Base-by-base conservation (phyloP, 2,113 vertebrate species). In the Otis tarda region DNA sequence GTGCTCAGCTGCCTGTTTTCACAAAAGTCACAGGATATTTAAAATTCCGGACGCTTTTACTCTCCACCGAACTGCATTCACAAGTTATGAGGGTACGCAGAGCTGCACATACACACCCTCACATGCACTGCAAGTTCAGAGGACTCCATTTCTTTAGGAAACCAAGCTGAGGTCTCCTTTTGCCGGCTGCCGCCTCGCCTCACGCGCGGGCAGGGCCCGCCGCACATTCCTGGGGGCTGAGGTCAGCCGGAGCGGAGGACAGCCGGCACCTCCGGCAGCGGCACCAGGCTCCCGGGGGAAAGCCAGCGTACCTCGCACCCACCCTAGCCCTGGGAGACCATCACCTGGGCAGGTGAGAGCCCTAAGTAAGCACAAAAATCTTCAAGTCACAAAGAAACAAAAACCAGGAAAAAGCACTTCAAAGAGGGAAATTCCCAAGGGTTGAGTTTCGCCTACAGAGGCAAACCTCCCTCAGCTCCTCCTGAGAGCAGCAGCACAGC, bases 61-160 rank as follows among this genome's bases (percentile, higher is more conserved):
- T 4, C 33, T 47, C 13, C 2, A 0, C 31, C 10, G 67, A 64
- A 15, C 31, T 37, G 74, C 28, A 14, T 43, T 21, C 88, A 31
- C n/a, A 13, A 9, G n/a, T 3, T 10, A 2, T 0, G 2, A 67
- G 43, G 37, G 22, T 4, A 47, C 74, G 24, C 52, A 28, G 41
- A 61, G 39, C 28, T 12, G 3, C 43, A 1, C 0, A 10, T 1
- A 6, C 56, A 20, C 52, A 19, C 23, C 10, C 27, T 18, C 60
- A 10, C 41, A 2, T 14, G 4, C 3, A 1, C 64, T 4, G 2
- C 0, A 4, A n/a, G 41, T 4, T 47, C 45, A 1, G 5, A 23
- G 20, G 30, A 12, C 39, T 33, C 30, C 41, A 1, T 24, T 33
- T 55, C 30, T 28, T 43, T 25, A 37, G 68, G 81, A 73, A 24